phyloP scores from a whole-genome alignment of 2,113 vertebrate species.

The Cyanistes caeruleus region DNA sequence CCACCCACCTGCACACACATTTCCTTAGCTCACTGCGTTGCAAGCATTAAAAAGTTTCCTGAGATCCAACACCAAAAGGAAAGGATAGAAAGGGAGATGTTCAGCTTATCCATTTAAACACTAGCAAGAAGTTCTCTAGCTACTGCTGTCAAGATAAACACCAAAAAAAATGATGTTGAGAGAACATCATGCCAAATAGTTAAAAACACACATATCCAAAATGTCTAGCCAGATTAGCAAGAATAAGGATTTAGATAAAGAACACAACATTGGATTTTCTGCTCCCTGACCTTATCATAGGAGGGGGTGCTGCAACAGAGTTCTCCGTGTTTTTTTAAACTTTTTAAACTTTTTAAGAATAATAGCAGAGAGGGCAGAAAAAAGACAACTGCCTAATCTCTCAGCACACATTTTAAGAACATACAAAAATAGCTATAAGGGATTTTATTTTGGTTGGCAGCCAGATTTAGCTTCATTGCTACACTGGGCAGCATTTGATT shows the following conservation, averaged over 20 bases:
- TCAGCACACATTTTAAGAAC: conserved; percentile 40
- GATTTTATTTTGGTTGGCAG: conserved; percentile 51
- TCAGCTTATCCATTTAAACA: background rate
- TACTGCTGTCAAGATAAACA: conserved; percentile 10
- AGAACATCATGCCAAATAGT: background rate
- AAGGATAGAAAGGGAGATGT: background rate
- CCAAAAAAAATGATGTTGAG: background rate
- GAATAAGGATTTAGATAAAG: conserved; percentile 12
- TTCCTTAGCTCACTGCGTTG: background rate
- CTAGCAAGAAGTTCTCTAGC: background rate
- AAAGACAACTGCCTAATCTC: conserved; percentile 41
- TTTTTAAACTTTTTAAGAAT: background rate
- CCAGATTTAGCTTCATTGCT: conserved; percentile 34
- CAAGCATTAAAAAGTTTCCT: background rate
- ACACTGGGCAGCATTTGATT: conserved; percentile 5
- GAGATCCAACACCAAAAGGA: background rate
- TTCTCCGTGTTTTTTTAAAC: background rate
- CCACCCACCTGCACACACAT: background rate
- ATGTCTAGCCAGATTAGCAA: background rate
- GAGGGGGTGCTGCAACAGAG: background rate
- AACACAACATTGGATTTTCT: background rate
- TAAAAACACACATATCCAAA: conserved; percentile 22
- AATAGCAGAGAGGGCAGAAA: background rate
- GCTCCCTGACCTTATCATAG: background rate
- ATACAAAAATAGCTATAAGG: conserved; percentile 37